Conservation (phyloP, 2,113 vertebrate species). For the Rhinichthys klamathensis region DNA sequence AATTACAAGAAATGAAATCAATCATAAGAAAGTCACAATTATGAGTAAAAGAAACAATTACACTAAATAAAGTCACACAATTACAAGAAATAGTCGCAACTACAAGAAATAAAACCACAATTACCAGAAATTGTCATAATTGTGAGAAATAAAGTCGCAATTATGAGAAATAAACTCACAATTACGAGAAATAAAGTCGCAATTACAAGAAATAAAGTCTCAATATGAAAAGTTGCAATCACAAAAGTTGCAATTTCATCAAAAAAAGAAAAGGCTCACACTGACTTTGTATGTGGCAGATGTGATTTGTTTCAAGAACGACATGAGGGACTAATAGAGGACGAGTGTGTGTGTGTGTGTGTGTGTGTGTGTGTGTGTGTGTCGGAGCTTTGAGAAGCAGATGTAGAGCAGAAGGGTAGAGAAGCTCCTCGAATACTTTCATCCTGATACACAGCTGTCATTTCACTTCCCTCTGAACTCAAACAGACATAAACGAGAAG, state of each 20-base stretch:
- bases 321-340: neutral
- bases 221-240: neutral
- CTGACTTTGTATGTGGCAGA: slow-evolving; percentile 4
- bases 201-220: neutral
- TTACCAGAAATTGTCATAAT: neutral
- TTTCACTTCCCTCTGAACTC: slow-evolving; percentile 31
- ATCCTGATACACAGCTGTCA: slow-evolving; percentile 49
- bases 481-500: slow-evolving; percentile 21
- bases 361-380: neutral
- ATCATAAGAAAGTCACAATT: too few species aligned
- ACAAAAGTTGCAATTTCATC: neutral
- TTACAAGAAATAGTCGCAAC: neutral
- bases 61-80: too few species aligned
- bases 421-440: slow-evolving; percentile 37
- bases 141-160: neutral
- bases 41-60: too few species aligned
- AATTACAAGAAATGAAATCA: too few species aligned
- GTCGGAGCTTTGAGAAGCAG: slow-evolving; percentile 46
- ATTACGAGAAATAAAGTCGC: neutral
- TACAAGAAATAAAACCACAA: neutral
- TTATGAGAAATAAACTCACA: neutral
- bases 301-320: slow-evolving; percentile 6
- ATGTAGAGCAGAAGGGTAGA: slow-evolving; percentile 47
- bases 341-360: slow-evolving; percentile 23
- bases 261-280: neutral